Evolutionary conservation across 1,140 invertebrate genomes (phyloP).

Genomic region (Drosophila busckii): DNA sequence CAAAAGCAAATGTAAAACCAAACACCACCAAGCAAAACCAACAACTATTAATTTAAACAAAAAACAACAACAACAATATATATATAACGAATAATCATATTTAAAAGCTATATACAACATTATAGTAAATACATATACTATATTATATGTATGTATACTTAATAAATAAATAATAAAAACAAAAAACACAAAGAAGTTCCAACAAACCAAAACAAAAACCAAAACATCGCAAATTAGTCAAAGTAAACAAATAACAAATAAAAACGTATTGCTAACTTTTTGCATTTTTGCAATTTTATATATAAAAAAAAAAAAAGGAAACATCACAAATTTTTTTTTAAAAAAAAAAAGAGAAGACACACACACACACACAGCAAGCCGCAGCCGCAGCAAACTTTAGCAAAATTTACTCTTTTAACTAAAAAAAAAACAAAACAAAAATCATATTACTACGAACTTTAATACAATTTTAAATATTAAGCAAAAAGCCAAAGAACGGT

Average conservation of each 20-base stretch:
- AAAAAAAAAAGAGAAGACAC: conserved; percentile 28
- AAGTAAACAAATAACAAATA: conserved; percentile 42
- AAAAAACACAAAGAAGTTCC: conserved; percentile 67
- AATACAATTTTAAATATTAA: conserved; percentile 75
- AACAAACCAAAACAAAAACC: conserved; percentile 30
- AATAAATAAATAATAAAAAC: conserved; percentile 46
- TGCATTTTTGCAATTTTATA: conserved; percentile 79
- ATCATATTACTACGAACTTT: conserved; percentile 52
- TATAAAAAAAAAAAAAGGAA: conserved; percentile 49
- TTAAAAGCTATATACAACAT: conserved; percentile 52
- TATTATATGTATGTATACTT: conserved; percentile 48
- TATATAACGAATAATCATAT: conserved; percentile 77
- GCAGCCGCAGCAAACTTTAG: conserved; percentile 52
- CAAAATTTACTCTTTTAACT: conserved; percentile 79
- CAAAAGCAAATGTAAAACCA: conserved; percentile 58
- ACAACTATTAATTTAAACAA: conserved; percentile 68
- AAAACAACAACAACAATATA: conserved; percentile 21
- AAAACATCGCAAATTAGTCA: conserved; percentile 60
- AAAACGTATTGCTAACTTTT: conserved; percentile 77
- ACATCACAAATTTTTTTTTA: conserved; percentile 27
- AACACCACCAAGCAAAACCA: conserved; percentile 79
- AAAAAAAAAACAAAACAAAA: conserved; percentile 36
- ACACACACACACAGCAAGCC: conserved; percentile 21
- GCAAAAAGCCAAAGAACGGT: conserved; percentile 48
- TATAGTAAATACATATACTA: conserved; percentile 55